These are phyloP conservation scores for Rotaria magnacalcarata DNA, from an alignment of 2,888 invertebrate genomes.

Conservation along the genomic window DNA sequence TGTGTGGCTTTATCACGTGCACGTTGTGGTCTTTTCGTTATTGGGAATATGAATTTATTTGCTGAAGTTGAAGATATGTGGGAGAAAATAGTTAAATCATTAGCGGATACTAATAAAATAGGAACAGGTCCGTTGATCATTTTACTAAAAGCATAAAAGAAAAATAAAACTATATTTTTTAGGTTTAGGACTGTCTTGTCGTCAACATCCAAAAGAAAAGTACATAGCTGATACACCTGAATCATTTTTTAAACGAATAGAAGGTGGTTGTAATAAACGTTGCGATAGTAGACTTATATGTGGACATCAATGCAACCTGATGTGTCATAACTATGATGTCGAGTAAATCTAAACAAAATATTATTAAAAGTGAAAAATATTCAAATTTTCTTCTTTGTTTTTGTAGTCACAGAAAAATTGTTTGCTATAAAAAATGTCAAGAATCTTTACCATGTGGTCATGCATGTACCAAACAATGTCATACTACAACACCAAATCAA, in stretches of 20 bases:
- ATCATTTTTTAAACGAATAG: neutral
- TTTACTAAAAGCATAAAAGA: neutral
- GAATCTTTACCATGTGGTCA: constrained; percentile 48
- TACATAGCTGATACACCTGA: neutral
- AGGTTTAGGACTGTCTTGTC: neutral
- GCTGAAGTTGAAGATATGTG: constrained; percentile 50
- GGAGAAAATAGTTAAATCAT: constrained; percentile 48
- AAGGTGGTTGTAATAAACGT: constrained; percentile 48
- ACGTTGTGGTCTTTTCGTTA: constrained; percentile 69
- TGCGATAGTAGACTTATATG: constrained; percentile 61
- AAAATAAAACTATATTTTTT: neutral
- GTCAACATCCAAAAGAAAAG: neutral
- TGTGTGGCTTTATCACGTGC: constrained; percentile 76
- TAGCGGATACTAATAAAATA: constrained; percentile 61
- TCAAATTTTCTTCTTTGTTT: neutral
- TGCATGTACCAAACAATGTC: constrained; percentile 60
- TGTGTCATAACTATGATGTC: neutral
- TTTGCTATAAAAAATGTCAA: constrained; percentile 42
- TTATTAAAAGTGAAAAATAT: no score
- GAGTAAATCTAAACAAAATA: neutral
- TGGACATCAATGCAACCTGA: constrained; percentile 64
- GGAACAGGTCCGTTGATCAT: constrained; percentile 45
- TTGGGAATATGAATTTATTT: constrained; percentile 65
- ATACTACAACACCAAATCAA: constrained; percentile 53
- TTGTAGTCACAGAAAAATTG: neutral